Conservation (phyloP, 30 jellyfish, hydroid and myxozoan species). For the Aurelia sp. region DNA sequence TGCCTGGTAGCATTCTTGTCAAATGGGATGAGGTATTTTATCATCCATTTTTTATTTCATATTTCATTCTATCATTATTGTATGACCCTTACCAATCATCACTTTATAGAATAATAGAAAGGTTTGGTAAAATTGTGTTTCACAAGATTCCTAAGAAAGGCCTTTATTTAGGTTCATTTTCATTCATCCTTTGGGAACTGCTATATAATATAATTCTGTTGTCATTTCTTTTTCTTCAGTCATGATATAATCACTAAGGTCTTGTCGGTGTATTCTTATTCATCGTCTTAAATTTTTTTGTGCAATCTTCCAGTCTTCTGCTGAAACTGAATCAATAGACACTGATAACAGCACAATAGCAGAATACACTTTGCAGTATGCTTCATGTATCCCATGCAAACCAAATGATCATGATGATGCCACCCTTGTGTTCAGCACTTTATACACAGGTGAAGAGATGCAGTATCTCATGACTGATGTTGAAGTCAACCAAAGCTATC, state of each 20-base stretch:
- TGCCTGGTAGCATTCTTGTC: conserved; percentile 95
- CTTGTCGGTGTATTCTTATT: not conserved
- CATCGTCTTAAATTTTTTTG: not conserved
- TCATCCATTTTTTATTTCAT: not conserved
- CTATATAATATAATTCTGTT: no score
- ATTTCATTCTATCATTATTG: not conserved
- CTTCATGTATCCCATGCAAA: conserved; percentile 35
- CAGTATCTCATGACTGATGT: conserved; percentile 81
- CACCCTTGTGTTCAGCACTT: conserved; percentile 62
- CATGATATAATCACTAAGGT: no score
- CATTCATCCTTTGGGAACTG: no score
- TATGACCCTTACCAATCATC: not conserved
- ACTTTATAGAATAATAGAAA: no score
- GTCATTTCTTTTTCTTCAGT: no score
- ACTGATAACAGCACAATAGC: conserved; percentile 83
- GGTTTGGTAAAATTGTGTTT: no score
- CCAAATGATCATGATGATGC: conserved; percentile 52
- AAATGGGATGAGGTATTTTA: conserved; percentile 98
- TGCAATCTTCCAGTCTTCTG: conserved; percentile 41
- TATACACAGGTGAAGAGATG: conserved; percentile 95
- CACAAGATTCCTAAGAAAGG: no score
- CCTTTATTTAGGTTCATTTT: no score
- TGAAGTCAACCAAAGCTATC: conserved; percentile 74
- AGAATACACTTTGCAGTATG: conserved; percentile 78
- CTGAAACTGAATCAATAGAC: conserved; percentile 90